phyloP scores from a whole-genome alignment of 37 sponge, comb jelly and placozoan species.

The Cladorhizidae sp. region DNA sequence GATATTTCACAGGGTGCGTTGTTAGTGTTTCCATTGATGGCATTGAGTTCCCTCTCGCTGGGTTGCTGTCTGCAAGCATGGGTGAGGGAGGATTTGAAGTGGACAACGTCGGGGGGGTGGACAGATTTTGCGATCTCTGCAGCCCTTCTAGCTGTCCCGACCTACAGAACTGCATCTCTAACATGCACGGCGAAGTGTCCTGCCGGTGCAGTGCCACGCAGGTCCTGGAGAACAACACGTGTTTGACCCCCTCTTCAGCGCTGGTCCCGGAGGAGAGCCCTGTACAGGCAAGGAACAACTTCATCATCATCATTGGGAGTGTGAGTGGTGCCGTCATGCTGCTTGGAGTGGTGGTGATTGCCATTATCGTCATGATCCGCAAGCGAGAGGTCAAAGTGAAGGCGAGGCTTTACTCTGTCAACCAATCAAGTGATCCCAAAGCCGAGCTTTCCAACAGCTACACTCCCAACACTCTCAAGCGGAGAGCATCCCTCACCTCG shows the following conservation, averaged over 20 bases:
- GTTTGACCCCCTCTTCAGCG: not conserved
- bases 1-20: slow-evolving; percentile 56
- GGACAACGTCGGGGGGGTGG: not conserved
- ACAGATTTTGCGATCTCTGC: slow-evolving; percentile 37
- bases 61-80: not conserved
- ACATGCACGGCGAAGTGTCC: not conserved
- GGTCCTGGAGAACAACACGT: not conserved
- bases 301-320: slow-evolving; percentile 11
- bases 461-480: not conserved
- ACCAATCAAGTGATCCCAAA: not conserved
- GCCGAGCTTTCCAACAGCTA: not conserved
- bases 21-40: slow-evolving; percentile 20
- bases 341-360: not conserved
- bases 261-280: not conserved
- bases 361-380: not conserved
- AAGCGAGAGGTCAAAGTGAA: slow-evolving; percentile 2
- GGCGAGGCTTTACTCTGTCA: slow-evolving; percentile 16
- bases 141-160: slow-evolving; percentile 11
- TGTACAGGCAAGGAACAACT: no score
- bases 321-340: slow-evolving; percentile 8
- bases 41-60: slow-evolving; percentile 53
- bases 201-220: slow-evolving; percentile 12
- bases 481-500: not conserved
- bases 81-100: slow-evolving; percentile 6
- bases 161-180: slow-evolving; percentile 1